Evolutionary conservation across 2,113 vertebrate genomes (phyloP).

Genomic region (Hippoglossus stenolepis): DNA sequence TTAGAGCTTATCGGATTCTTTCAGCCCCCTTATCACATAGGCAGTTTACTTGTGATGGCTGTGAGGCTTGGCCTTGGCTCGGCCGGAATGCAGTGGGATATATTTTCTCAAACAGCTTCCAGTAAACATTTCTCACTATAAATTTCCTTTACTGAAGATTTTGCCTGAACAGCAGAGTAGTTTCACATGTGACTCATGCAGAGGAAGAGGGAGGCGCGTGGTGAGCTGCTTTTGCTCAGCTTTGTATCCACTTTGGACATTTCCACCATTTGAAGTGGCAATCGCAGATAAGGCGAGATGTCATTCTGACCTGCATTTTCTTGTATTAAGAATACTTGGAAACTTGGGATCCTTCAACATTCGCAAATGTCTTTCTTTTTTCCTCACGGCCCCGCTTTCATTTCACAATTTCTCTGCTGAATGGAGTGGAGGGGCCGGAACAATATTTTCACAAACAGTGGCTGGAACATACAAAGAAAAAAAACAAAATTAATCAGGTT

Average conservation of each 20-base stretch:
- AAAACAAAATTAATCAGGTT: slow-evolving; percentile 41
- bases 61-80: slow-evolving; percentile 49
- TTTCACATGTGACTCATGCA: slow-evolving; percentile 12
- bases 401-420: slow-evolving; percentile 27
- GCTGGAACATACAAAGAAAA: slow-evolving; percentile 18
- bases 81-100: slow-evolving; percentile 41
- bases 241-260: slow-evolving; percentile 19
- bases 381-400: slow-evolving; percentile 14
- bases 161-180: neutral
- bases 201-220: neutral
- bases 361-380: slow-evolving; percentile 41
- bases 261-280: slow-evolving; percentile 21
- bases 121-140: slow-evolving; percentile 52
- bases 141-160: slow-evolving; percentile 36
- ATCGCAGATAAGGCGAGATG: slow-evolving; percentile 24
- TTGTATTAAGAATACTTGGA: slow-evolving; percentile 19
- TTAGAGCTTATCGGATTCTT: slow-evolving; percentile 73
- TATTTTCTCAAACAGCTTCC: slow-evolving; percentile 52
- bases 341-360: slow-evolving; percentile 33
- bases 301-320: slow-evolving; percentile 45
- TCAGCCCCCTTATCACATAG: slow-evolving; percentile 67
- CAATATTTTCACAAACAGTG: slow-evolving; percentile 30
- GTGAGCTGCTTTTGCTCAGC: slow-evolving; percentile 22
- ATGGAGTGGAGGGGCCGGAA: slow-evolving; percentile 25
- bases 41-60: slow-evolving; percentile 48